Evolutionary conservation across 2,797 vertebrate genomes (phyloP), one percentile per base, ranked within the genome.

Genomic region (Crotalus adamanteus): DNA sequence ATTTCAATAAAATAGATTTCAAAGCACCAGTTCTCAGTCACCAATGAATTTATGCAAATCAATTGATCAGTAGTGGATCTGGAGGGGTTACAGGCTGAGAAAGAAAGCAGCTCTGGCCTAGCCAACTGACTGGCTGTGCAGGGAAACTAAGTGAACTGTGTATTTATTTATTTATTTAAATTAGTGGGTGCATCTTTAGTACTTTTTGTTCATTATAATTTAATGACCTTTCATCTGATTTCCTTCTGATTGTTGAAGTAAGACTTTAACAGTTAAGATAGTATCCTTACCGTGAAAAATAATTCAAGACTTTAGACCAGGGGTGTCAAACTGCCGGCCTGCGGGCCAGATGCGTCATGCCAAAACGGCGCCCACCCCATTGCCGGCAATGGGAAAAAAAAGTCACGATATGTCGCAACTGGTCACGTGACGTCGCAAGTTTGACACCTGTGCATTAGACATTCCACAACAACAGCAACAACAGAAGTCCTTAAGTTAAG

Each of bases 201-300:
- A 42, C 65, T 95, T 94, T 89, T 91, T 94, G 11, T 95, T 97
- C 96, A 95, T 94, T 88, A 94, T 69, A 60, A 96, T 42, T 6
- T 2, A 18, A 93, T 95, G 63, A 31, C 12, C 93, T 92, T 37
- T 93, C 93, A 94, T 88, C 92, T 37, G 91, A 91, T 92, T 95
- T 95, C 91, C 89, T 95, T 95, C 91, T 92, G 91, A 91, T 28
- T 92, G 88, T 88, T 94, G 91, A 96, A 96, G 96, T 95, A 94
- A 96, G 96, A 93, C 28, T 6, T 95, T 95, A 97, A 96, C 96
- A 97, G 96, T 94, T 92, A 96, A 95, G 92, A 14, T 92, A 94
- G 93, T 91, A 93, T 95, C 88, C 28, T 60, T 31, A 95, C 94
- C 94, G 95, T 94, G 91, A 91, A 95, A 96, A 78, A 88, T 94